Evolutionary conservation across 2,797 vertebrate genomes (phyloP), one percentile per base, ranked within the genome.

Genomic region (Neosilurus hyrtlii): DNA sequence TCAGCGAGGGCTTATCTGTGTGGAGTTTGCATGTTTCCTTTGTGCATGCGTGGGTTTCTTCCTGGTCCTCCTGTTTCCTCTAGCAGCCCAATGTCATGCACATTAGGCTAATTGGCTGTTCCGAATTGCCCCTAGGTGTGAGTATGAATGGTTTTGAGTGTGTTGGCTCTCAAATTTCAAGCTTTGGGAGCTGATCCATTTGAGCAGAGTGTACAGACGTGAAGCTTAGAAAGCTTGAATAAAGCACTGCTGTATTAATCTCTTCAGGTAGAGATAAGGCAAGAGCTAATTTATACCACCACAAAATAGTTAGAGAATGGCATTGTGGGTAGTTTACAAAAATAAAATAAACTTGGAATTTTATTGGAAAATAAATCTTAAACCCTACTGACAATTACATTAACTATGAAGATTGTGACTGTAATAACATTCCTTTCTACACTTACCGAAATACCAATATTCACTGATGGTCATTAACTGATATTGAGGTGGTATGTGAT

Each of bases 381-480:
- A 5, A 37, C 7, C 0, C 18, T 5, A 35, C 37, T 59, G 18
- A 37, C 10, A 4, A 20, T 73, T 24, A 14, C 7, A 0, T 26
- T 73, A 20, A 30, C n/a, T 72, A 26, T 24, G 26, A 52, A 24
- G 9, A 35, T 57, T 75, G 8, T 62, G 1, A 3, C 59, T 72
- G 2, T 83, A 56, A 86, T 62, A 15, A n/a, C 71, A 63, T 71
- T 59, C 9, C n/a, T 14, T 57, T 73, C 11, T 59, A 30, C 9
- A 22, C 81, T 52, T 62, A 22, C 9, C 49, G 20, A 79, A 5
- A 4, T 15, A 24, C 59, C 26, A 56, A 49, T 57, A 71, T 62
- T 54, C 59, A 22, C 35, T 77, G 65, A 22, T 51, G n/a, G 63
- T 84, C 49, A 68, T 52, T 84, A 86, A 79, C 43, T 62, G 56